phyloP scores from a whole-genome alignment of 2,888 invertebrate species.

The Dynastes grantii region DNA sequence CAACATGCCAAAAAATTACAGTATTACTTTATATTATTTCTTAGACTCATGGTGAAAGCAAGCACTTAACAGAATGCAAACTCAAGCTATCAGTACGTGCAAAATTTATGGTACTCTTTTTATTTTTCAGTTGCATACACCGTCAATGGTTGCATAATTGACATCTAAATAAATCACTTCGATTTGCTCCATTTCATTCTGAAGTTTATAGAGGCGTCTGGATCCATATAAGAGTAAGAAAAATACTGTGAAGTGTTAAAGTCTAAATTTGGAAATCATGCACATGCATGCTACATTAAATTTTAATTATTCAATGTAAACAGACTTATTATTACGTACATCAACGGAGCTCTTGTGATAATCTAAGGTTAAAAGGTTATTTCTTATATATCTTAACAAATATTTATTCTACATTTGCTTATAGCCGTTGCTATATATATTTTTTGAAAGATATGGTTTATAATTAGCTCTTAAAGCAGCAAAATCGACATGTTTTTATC shows the following conservation, averaged over 20 bases:
- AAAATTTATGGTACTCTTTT: no score
- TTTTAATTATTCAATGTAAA: constrained; percentile 39
- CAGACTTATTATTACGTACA: constrained; percentile 32
- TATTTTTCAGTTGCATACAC: not conserved
- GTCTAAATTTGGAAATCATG: constrained; percentile 28
- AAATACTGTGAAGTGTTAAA: constrained; percentile 17
- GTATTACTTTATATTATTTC: no score
- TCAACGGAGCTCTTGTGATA: constrained; percentile 21
- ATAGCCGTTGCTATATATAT: constrained; percentile 8
- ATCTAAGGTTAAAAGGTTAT: constrained; percentile 39
- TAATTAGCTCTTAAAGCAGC: constrained; percentile 3
- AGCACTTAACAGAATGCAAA: no score
- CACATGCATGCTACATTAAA: constrained; percentile 23
- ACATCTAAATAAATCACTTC: no score
- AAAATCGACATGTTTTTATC: not conserved
- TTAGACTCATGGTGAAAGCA: no score
- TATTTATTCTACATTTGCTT: constrained; percentile 40
- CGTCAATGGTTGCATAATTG: not conserved
- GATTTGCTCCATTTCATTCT: not conserved
- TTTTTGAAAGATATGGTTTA: constrained; percentile 14
- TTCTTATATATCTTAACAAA: constrained; percentile 26
- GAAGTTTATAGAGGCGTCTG: not conserved
- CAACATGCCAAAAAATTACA: no score
- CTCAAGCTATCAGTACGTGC: no score
- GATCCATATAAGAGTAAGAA: constrained; percentile 9